Evolutionary conservation across 2,797 vertebrate genomes (phyloP), one percentile per base, ranked within the genome.

Genomic region (Ctenopoma kingsleyae): DNA sequence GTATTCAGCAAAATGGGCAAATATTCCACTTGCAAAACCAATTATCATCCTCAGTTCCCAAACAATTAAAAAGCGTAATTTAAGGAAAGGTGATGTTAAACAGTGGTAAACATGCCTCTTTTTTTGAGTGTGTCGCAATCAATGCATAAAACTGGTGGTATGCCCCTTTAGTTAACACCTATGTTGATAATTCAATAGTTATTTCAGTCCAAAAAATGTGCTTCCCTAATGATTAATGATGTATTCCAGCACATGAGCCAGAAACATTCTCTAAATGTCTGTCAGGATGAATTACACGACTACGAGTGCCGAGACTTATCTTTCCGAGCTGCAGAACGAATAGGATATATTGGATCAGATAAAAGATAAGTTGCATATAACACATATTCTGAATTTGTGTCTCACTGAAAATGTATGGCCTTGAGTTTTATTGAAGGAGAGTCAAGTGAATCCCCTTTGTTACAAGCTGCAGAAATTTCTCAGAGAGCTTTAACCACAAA

Each of bases 301-400:
- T 23, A 40, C 49, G 61, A 63, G 41, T 6, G 23, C 58, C 27
- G 55, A 50, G 35, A 63, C 13, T 71, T 20, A 54, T 70, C 57
- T 70, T 50, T 3, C 44, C 48, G 76, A 69, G 73, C 61, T 1
- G 64, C 50, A 43, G 61, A 75, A 76, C 61, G 56, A 80, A 82
- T 17, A 46, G 32, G 59, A 74, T 58, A 25, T 54, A 20, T 19
- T 49, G 48, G 71, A 59, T 65, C 10, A 0, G 43, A 74, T 51
- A 40, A 64, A 43, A 27, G 32, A 61, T 20, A 30, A 35, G 44
- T 54, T 78, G 59, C 23, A 55, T 67, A 71, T 43, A 56, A 32
- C 22, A 32, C 16, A 4, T 44, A 40, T 43, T 64, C 55, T 53
- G 9, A 53, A 59, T 25, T 57, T 43, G 10, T 25, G 23, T 46